phyloP scores from a whole-genome alignment of 2,888 invertebrate genomes.

The Siphonodentalium dalli region DNA sequence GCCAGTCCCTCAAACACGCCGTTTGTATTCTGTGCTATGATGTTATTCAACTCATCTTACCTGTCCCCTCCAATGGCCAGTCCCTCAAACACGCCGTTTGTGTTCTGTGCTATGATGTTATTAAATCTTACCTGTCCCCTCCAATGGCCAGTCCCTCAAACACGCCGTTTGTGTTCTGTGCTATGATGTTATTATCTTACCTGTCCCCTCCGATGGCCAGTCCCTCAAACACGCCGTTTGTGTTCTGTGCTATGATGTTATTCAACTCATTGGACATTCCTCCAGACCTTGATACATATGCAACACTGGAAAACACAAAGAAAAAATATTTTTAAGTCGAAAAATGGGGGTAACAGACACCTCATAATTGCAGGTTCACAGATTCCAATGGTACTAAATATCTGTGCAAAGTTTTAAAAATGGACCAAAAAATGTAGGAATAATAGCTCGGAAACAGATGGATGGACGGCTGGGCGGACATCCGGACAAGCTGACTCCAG shows the following conservation, averaged over 20 bases:
- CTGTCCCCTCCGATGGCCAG: slow-evolving; percentile 96
- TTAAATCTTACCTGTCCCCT: slow-evolving; percentile 88
- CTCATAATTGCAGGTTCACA: too few species aligned
- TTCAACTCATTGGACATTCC: slow-evolving; percentile 99
- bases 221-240: slow-evolving; percentile 97
- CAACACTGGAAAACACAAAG: slow-evolving; percentile 75
- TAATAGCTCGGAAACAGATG: too few species aligned
- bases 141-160: slow-evolving; percentile 98
- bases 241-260: slow-evolving; percentile 94
- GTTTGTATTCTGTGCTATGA: slow-evolving; percentile 93
- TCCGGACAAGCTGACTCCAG: too few species aligned
- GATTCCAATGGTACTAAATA: too few species aligned
- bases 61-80: slow-evolving; percentile 96
- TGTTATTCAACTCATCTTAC: slow-evolving; percentile 93
- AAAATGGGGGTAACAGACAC: too few species aligned
- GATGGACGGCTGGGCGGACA: too few species aligned
- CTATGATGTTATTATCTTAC: slow-evolving; percentile 35
- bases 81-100: slow-evolving; percentile 97
- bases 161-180: slow-evolving; percentile 93
- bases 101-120: slow-evolving; percentile 94
- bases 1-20: slow-evolving; percentile 98
- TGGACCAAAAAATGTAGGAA: too few species aligned
- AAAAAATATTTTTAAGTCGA: too few species aligned
- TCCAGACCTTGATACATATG: slow-evolving; percentile 97
- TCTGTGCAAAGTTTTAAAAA: too few species aligned